Percentiles rank a stretch among this genome's conserved stretches.
Conservation (phyloP, 2,888 invertebrate genomes). For the Liodrosophila aerea region DNA sequence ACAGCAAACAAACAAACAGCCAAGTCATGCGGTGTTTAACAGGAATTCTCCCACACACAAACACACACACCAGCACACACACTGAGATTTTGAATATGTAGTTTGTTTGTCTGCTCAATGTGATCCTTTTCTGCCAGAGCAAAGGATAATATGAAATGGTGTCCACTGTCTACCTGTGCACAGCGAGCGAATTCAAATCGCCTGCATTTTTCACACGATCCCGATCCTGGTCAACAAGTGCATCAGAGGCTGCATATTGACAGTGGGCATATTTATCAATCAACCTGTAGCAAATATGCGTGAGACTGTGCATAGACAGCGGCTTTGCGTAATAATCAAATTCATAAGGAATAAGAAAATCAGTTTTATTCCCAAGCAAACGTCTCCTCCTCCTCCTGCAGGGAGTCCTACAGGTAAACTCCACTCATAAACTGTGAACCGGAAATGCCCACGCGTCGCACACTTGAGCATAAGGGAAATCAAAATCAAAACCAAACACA, state of each 20-base stretch:
- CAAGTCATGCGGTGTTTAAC: conserved; percentile 71
- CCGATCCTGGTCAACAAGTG: conserved; percentile 68
- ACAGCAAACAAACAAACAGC: conserved; percentile 63
- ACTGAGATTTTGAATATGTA: conserved; percentile 54
- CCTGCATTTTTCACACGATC: conserved; percentile 71
- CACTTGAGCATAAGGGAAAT: conserved; percentile 22
- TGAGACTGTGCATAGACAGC: conserved; percentile 56
- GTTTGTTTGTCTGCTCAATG: conserved; percentile 41
- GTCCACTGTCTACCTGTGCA: conserved; percentile 57
- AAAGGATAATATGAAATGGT: conserved; percentile 58
- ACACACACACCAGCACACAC: conserved; percentile 54
- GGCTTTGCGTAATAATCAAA: conserved; percentile 56
- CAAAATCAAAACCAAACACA: conserved; percentile 9
- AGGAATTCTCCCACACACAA: conserved; percentile 70
- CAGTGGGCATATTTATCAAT: conserved; percentile 38
- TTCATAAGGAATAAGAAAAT: conserved; percentile 22
- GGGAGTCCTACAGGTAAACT: conserved; percentile 33
- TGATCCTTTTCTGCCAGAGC: conserved; percentile 23
- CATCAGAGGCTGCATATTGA: conserved; percentile 26
- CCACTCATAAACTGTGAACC: conserved; percentile 36
- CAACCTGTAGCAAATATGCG: conserved; percentile 52
- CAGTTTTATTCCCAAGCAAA: conserved; percentile 14
- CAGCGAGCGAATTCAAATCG: conserved; percentile 62
- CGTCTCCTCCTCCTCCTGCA: no score
- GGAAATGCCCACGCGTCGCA: conserved; percentile 62